Base-by-base conservation (phyloP, 2,113 vertebrate species). In the Cranoglanis bouderius region DNA sequence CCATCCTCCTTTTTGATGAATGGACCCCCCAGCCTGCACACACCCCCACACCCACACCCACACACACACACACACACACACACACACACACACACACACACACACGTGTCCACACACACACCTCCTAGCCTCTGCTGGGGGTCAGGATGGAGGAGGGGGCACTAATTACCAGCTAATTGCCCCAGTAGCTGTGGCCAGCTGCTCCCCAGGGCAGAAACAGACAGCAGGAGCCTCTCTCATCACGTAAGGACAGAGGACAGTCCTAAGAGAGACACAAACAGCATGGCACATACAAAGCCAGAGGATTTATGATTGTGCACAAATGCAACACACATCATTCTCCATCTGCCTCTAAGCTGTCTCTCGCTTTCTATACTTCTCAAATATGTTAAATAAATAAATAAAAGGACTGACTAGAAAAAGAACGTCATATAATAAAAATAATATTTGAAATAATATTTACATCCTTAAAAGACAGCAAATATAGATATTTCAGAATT, bases 101-200 rank as follows among this genome's bases (percentile, higher is more conserved):
- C 32, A 53, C 49, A 53, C 77, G 13, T 46, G 2, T 29, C 21
- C 61, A 38, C 32, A 85, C 87, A 88, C 85, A 53, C 87, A 59
- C 87, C 90, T 92, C 67, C 85, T 59, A 9, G 74, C 57, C 74
- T 86, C 90, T 53, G 61, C 85, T 89, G 85, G 35, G 91, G 92
- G 91, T 91, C 87, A 88, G 90, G 90, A 93, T 92, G 87, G 91
- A 92, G 88, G 91, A 92, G 91, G 87, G 91, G 92, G 93, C 91
- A 90, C 89, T 95, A 95, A 96, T 95, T 94, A 94, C 91, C 89
- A 86, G 86, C 91, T 94, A 95, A 95, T 95, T 94, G 93, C 92
- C 92, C 65, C 84, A 92, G 90, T 94, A 92, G 94, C 92, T 90
- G 92, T 90, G 92, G 91, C 92, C 95, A 96, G 94, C 95, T 95